Conservation (phyloP, 1,140 invertebrate species). For the Drosophila kohkoa region DNA sequence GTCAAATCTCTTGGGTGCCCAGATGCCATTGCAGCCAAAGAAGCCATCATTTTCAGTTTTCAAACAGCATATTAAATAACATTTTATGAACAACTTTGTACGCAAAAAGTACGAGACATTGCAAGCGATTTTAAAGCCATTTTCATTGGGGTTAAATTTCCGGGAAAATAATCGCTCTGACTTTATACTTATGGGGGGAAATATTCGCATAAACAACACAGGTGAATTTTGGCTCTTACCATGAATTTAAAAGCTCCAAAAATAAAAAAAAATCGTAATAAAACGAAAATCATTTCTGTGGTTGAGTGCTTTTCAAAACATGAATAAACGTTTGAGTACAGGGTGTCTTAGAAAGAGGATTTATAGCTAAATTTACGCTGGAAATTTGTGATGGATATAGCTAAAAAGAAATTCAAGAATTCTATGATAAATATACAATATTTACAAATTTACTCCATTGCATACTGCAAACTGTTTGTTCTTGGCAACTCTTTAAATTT, state of each 20-base stretch:
- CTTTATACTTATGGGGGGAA: slow-evolving; percentile 1
- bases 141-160: neutral
- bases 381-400: too few relatives aligned
- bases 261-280: slow-evolving; percentile 7
- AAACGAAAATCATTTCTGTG: slow-evolving; percentile 8
- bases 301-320: slow-evolving; percentile 16
- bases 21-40: neutral
- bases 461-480: too few relatives aligned
- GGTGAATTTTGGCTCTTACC: neutral
- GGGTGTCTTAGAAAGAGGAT: neutral
- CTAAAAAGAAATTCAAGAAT: too few relatives aligned
- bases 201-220: neutral
- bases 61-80: neutral
- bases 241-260: slow-evolving; percentile 3
- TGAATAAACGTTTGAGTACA: neutral
- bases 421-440: too few relatives aligned
- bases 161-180: slow-evolving; percentile 5
- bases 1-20: slow-evolving; percentile 8
- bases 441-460: too few relatives aligned
- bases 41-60: slow-evolving; percentile 2
- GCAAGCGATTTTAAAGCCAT: neutral
- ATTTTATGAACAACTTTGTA: slow-evolving; percentile 15
- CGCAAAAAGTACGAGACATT: slow-evolving; percentile 1
- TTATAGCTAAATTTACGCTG: neutral
- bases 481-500: neutral